Evolutionary conservation across 2,797 vertebrate species (phyloP), one percentile per base, ranked within the genome.

Genomic region (Moxostoma hubbsi): DNA sequence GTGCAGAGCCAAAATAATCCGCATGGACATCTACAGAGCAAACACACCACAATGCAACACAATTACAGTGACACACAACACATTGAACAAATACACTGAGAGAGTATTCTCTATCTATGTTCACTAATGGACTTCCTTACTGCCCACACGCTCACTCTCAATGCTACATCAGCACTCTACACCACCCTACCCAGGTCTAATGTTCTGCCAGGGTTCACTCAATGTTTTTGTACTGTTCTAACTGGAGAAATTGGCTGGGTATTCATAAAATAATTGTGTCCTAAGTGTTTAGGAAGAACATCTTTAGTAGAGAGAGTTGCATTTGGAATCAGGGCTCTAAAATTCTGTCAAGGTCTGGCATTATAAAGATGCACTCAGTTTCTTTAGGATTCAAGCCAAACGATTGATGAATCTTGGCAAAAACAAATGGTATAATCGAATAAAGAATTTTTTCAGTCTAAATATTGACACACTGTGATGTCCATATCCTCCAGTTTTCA

Each of bases 61-160:
- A 65, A 59, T 69, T 13, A n/a, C 13, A 12, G 43, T 53, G 18
- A 72, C 43, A 59, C 8, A n/a, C 65, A 43, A 7, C n/a, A 36
- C 36, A 36, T 61, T 46, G 11, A 59, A 75, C 64, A 78, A 69
- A 75, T 15, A 50, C 46, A 70, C 59, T 79, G 12, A n/a, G 46
- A 58, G 16, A 50, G 63, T 74, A 58, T 71, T 67, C 24, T 54
- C 50, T 36, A 36, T 36, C 36, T 65, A 66, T 69, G 73, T 24
- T 62, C 57, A 6, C 79, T 83, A 81, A 79, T 75, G 83, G 78
- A 67, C 78, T 82, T 71, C 82, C 82, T 82, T 45, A 57, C 80
- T 77, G 59, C 75, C 79, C 80, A 77, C 77, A 64, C 65, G 47
- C 53, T 58, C 47, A 15, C 24, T 24, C 57, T 65, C 81, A 63